Conservation (phyloP, 2,113 vertebrate species). For the Theristicus caerulescens region DNA sequence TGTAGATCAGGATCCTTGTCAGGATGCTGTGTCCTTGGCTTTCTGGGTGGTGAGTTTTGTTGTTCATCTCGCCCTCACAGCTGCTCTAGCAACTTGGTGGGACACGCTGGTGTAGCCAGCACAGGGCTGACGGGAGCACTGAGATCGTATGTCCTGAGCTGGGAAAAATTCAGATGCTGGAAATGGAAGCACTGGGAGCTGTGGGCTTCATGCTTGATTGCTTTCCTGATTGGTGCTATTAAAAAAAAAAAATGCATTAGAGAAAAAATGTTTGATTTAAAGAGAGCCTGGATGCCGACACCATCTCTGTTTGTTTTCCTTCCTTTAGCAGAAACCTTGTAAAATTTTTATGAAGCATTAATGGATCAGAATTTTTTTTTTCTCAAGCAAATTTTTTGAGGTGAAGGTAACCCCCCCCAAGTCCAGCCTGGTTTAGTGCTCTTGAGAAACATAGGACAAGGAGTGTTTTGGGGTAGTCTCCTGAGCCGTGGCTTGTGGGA, state of each 20-base stretch:
- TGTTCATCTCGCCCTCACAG: neutral
- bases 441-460: neutral
- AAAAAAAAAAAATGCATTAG: slow-evolving; percentile 60
- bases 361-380: slow-evolving; percentile 70
- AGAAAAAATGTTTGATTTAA: slow-evolving; percentile 74
- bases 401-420: slow-evolving; percentile 28
- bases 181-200: slow-evolving; percentile 58
- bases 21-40: neutral
- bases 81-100: neutral
- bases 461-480: neutral
- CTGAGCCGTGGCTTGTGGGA: neutral
- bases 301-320: slow-evolving; percentile 77
- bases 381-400: slow-evolving; percentile 60
- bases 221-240: slow-evolving; percentile 68
- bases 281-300: slow-evolving; percentile 61
- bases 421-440: slow-evolving; percentile 18
- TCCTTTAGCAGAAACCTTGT: slow-evolving; percentile 75
- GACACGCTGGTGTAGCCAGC: neutral
- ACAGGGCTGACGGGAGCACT: neutral
- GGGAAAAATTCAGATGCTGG: slow-evolving; percentile 35
- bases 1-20: neutral
- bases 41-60: neutral
- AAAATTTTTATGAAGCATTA: slow-evolving; percentile 81
- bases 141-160: neutral
- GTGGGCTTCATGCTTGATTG: slow-evolving; percentile 64